Evolutionary conservation across 2,888 invertebrate genomes (phyloP).

Genomic region (Scaptomyza caliginosa): DNA sequence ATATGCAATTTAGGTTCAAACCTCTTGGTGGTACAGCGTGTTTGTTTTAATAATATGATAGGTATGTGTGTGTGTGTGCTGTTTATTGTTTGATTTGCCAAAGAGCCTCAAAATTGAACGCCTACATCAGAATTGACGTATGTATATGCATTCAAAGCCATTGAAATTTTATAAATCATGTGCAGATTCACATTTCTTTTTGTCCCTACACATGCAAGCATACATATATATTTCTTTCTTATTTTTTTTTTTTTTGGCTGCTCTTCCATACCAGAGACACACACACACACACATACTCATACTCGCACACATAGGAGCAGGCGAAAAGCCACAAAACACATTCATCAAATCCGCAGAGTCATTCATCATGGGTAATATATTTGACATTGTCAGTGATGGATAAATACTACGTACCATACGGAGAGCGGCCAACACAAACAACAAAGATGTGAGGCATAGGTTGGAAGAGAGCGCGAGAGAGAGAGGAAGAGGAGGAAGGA

Average conservation of each 20-base stretch:
- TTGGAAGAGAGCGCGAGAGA: neutral
- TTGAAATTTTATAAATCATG: slow-evolving; percentile 81
- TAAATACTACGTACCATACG: slow-evolving; percentile 64
- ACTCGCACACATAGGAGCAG: slow-evolving; percentile 40
- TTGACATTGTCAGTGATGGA: slow-evolving; percentile 81
- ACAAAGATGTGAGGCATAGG: too few species aligned
- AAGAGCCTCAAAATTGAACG: slow-evolving; percentile 44
- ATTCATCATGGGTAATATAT: slow-evolving; percentile 81
- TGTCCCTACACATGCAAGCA: neutral
- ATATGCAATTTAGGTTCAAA: too few species aligned
- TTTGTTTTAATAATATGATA: slow-evolving; percentile 10
- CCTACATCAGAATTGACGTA: slow-evolving; percentile 58
- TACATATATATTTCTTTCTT: slow-evolving; percentile 9
- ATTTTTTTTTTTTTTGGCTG: slow-evolving; percentile 8
- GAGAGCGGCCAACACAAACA: slow-evolving; percentile 18
- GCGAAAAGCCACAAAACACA: slow-evolving; percentile 77
- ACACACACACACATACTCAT: slow-evolving; percentile 5
- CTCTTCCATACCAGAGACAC: neutral
- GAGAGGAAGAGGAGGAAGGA: neutral
- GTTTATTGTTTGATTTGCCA: slow-evolving; percentile 61
- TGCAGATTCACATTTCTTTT: slow-evolving; percentile 56
- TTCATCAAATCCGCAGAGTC: slow-evolving; percentile 80
- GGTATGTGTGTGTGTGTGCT: slow-evolving; percentile 1
- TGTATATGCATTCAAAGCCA: slow-evolving; percentile 65
- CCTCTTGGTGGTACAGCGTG: neutral